Evolutionary conservation across 2,888 invertebrate genomes (phyloP), one percentile per base, ranked within the genome.

Genomic region (Pseudococcus viburni): DNA sequence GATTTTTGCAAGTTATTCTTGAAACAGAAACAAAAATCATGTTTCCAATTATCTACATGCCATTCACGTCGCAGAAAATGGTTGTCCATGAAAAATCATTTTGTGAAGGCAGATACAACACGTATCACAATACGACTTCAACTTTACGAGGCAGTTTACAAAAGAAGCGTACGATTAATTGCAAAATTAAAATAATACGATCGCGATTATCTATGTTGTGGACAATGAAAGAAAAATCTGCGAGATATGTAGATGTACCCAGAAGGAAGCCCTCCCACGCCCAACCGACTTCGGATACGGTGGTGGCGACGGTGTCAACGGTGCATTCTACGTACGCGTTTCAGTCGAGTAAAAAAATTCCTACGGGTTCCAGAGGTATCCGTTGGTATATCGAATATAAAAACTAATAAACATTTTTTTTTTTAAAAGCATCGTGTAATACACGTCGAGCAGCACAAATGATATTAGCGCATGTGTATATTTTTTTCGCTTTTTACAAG

Each of bases 401-500:
- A 46, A 83, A 83, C 80, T 46, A 83, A 83, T 83, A 83, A 83
- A 83, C 19, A 46, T 80, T 46, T 39, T 39, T 46, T 73, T 42
- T 42, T 33, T 3, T 33, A 1, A 1, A 33, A 73, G 39, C 19
- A 83, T 46, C 80, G 19, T 83, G 80, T 83, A 46, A 46, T 83
- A 83, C 80, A 83, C 46, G 42, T 83, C 22, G 15, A 83, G 33
- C 64, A 33, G 33, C 64, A 33, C 73, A 33, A 83, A 83, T 83
- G 80, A 83, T 83, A 83, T 83, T 46, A 83, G 73, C 73, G 73
- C 22, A 64, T 64, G 15, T 64, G 64, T 64, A 22, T 73, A 42
- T 83, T 83, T 83, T 42, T 46, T 46, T 83, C 46, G 46, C 19
- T 46, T 83, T 83, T 83, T 83, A 83, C 80, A 46, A 42, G 80